These are phyloP conservation scores for Psittacus erithacus DNA, from an alignment of 2,113 vertebrate genomes.

Conservation along the genomic window DNA sequence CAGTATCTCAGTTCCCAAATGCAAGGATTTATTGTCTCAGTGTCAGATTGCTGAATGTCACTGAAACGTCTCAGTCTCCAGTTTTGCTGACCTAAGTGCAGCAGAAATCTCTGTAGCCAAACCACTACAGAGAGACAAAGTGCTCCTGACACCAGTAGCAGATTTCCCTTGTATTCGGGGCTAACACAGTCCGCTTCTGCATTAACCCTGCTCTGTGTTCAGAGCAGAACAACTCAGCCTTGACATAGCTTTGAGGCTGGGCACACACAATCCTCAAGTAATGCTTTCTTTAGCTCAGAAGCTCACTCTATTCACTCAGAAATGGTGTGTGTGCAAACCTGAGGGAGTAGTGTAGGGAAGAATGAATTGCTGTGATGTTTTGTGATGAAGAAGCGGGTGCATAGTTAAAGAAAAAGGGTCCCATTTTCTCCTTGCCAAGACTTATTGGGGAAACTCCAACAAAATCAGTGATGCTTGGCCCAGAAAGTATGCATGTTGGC, in stretches of 20 bases:
- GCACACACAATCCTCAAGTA: neutral
- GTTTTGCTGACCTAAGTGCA: neutral
- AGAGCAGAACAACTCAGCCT: neutral
- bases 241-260: neutral
- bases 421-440: conserved; percentile 35
- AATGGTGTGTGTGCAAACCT: neutral
- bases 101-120: neutral
- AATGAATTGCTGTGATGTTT: conserved; percentile 8
- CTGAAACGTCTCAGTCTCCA: neutral
- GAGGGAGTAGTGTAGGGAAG: neutral
- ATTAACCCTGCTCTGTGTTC: neutral
- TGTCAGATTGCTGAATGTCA: neutral
- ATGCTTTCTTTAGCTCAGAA: neutral
- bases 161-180: neutral
- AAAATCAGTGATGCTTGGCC: conserved; percentile 51
- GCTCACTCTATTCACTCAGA: neutral
- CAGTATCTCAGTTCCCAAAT: neutral
- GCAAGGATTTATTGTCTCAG: neutral
- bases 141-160: fast-evolving
- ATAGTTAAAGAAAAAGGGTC: neutral
- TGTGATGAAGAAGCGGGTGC: neutral
- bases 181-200: neutral
- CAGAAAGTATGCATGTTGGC: neutral
- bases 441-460: conserved; percentile 15
- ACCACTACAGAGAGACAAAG: neutral